phyloP scores from a whole-genome alignment of 2,113 vertebrate species.

The Boulengeromyrus knoepffleri region DNA sequence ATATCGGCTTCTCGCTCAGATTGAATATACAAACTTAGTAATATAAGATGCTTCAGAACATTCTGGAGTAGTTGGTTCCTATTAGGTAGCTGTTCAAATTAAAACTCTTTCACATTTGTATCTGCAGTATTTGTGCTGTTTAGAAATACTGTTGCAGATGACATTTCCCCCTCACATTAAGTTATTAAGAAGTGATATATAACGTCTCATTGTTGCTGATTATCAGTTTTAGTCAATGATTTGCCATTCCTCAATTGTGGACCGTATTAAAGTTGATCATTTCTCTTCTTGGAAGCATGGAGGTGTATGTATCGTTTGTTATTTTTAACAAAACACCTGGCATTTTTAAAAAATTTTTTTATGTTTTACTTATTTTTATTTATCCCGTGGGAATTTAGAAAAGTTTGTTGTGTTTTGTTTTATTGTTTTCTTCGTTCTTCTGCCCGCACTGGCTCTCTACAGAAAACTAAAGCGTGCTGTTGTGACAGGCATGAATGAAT shows the following conservation, averaged over 20 bases:
- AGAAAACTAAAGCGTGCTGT: neutral
- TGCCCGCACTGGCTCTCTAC: conserved; percentile 50
- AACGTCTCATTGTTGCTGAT: conserved; percentile 25
- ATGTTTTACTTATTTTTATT: conserved; percentile 26
- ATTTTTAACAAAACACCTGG: conserved; percentile 4
- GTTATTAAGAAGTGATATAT: conserved; percentile 15
- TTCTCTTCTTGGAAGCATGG: conserved; percentile 24
- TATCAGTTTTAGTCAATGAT: conserved; percentile 22
- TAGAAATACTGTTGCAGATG: conserved; percentile 18
- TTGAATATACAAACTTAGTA: conserved; percentile 18
- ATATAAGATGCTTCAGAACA: conserved; percentile 12
- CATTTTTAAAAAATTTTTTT: conserved; percentile 15
- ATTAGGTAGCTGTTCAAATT: conserved; percentile 24
- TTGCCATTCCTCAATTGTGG: conserved; percentile 29
- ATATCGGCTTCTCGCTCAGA: conserved; percentile 19
- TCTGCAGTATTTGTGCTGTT: conserved; percentile 24
- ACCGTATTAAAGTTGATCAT: conserved; percentile 30
- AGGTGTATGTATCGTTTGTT: conserved; percentile 21
- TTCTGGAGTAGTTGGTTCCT: conserved; percentile 17
- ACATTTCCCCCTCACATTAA: conserved; percentile 2
- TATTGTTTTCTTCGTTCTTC: conserved; percentile 45
- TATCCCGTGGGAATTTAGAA: conserved; percentile 33
- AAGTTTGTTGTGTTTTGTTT: conserved; percentile 25
- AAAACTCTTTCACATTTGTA: conserved; percentile 13
- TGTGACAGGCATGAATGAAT: neutral